Base-by-base conservation (phyloP, 2,113 vertebrate species). In the Progne subis region DNA sequence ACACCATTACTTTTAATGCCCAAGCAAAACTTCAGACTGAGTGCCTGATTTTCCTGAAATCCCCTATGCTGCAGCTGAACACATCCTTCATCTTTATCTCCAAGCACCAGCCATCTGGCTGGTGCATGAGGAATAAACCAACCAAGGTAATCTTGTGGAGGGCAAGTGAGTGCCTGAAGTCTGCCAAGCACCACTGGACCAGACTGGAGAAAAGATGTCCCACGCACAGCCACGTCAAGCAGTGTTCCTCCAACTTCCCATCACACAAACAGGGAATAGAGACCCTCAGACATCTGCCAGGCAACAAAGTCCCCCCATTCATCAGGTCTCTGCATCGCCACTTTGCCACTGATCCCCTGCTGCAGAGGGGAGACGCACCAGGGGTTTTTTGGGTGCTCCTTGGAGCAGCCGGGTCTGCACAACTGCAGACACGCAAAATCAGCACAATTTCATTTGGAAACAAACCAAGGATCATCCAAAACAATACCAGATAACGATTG, bases 41-140 rank as follows among this genome's bases (percentile, higher is more conserved):
- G 70, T 63, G 46, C 67, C 68, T 67, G 19, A 52, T 87, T 75
- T 64, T 78, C 39, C 71, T 69, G 67, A 86, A 93, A 77, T 50
- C 55, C 17, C 20, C 59, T 17, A 25, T 6, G 20, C 34, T 60
- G 44, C 56, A 83, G 47, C 56, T 88, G 71, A 89, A 86, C 32
- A n/a, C 8, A 81, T 50, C 26, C 0, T 1, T 41, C 0, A 0
- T 9, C 34, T 53, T 46, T 4, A 50, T 17, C 21, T 69, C 26
- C 2, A 1, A 85, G n/a, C 5, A 0, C 46, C 61, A 91, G 25
- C 37, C 0, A 2, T 4, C 32, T 76, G 71, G 44, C 21, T 55
- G 11, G 15, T 46, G 31, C 31, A 18, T 4, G 8, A 80, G 46
- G 34, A 44, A 28, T 32, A 74, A 82, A 63, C 12, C 72, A 49